Base-by-base conservation (phyloP, 2,888 invertebrate genomes). In the Diadromus collaris region DNA sequence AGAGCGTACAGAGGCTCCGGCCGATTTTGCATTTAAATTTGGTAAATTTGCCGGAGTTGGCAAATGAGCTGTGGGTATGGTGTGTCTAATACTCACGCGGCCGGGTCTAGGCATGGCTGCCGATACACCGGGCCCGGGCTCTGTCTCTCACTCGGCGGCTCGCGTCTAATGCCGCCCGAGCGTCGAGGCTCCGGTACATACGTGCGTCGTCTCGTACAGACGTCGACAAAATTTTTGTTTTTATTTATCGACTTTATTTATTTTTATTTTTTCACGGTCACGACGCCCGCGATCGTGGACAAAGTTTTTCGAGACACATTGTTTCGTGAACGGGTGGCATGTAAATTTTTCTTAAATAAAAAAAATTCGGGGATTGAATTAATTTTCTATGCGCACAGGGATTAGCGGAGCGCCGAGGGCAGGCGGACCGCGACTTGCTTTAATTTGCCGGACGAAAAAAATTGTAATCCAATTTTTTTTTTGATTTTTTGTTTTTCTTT, bases 11-110 rank as follows among this genome's bases (percentile, higher is more conserved):
- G 83, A 82, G 84, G 85, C 84, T 83, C 82, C 84, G 84, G 86
- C 87, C 89, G 89, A 89, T 89, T 89, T 89, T 89, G 89, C 89
- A 89, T 89, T 89, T 89, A 89, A 89, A 89, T 89, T 89, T 89
- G 88, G 87, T 88, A 89, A 89, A 89, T 89, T 89, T 89, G 85
- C 88, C 89, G 85, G 88, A 89, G 89, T 89, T 89, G 88, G 89
- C 89, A 89, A 89, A 89, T 89, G 89, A 89, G 89, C 89, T 89
- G 89, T 86, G 87, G 88, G 86, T 85, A 81, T 86, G 83, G 85
- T 87, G 86, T 89, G 86, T 89, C 89, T 89, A 88, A 89, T 88
- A 88, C 88, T 84, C 82, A 81, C 81, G 82, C 83, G 83, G 83
- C 60, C 63, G 34, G 70, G 13, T 63, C 67, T 79, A n/a, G 74